These are phyloP conservation scores for Callipepla squamata DNA, from an alignment of 2,113 vertebrate genomes.

Conservation along the genomic window DNA sequence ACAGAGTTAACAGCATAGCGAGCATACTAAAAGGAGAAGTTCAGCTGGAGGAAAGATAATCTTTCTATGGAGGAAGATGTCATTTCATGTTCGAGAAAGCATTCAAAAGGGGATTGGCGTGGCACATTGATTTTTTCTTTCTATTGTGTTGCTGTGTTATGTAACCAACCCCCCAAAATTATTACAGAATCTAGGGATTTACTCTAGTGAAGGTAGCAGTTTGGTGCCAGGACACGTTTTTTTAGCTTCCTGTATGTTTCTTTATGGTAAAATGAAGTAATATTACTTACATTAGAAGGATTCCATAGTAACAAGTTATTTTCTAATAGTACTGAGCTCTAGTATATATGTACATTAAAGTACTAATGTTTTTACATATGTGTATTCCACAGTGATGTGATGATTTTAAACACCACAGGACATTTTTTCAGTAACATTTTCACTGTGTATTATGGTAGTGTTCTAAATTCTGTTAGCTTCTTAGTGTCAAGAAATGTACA, in stretches of 20 bases:
- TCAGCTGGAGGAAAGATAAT: background rate
- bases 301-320: background rate
- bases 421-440: background rate
- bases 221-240: background rate
- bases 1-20: background rate
- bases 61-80: background rate
- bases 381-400: background rate
- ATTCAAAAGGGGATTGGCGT: background rate
- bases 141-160: background rate
- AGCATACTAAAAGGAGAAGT: background rate
- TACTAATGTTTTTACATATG: background rate
- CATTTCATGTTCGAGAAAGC: background rate
- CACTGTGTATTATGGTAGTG: background rate
- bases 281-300: background rate
- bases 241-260: background rate
- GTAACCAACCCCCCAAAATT: background rate
- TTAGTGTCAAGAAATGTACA: background rate
- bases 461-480: background rate
- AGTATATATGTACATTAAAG: background rate
- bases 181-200: background rate
- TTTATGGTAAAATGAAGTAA: background rate
- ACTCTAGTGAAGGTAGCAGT: background rate
- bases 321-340: background rate
- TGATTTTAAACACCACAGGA: background rate
- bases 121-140: background rate